A percentile compares a stretch with the other conserved stretches of the same genome.
These are phyloP conservation scores for Cottoperca gobio DNA, from an alignment of 2,797 vertebrate species.

Conservation along the genomic window DNA sequence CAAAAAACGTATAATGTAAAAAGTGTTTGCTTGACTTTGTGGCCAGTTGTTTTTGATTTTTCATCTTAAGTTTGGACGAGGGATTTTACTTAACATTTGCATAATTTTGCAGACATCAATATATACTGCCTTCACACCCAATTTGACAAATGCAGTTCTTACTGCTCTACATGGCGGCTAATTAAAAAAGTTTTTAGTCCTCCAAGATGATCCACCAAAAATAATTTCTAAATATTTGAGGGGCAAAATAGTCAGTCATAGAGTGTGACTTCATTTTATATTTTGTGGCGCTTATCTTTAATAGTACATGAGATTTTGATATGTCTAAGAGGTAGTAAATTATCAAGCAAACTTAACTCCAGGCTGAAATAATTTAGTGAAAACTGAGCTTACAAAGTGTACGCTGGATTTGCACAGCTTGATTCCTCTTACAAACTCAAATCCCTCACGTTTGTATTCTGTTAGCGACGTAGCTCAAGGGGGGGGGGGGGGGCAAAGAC, in stretches of 20 bases:
- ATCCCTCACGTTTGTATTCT: too few relatives aligned
- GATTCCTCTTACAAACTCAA: background rate
- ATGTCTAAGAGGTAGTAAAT: background rate
- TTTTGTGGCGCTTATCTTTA: background rate
- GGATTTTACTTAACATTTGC: background rate
- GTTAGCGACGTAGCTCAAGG: too few relatives aligned
- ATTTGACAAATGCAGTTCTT: slow-evolving; percentile 7
- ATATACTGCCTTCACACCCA: background rate
- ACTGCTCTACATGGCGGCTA: background rate
- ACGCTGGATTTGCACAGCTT: background rate
- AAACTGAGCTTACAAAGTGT: background rate
- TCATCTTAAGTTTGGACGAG: background rate
- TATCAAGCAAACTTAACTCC: background rate
- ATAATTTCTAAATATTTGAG: background rate
- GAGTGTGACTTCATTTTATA: background rate
- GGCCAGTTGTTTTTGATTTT: background rate
- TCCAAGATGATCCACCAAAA: background rate
- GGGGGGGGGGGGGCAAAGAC: too few relatives aligned
- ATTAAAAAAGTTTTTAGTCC: background rate
- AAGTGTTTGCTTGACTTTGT: slow-evolving; percentile 4
- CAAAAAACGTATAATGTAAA: too few relatives aligned
- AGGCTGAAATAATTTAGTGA: background rate
- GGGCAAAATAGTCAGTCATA: background rate
- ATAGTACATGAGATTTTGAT: background rate
- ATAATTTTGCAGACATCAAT: background rate